A percentile compares a stretch with the other conserved stretches of the same genome.
Evolutionary conservation across 2,888 invertebrate species (phyloP).

Genomic region (Drosophila mimetica): DNA sequence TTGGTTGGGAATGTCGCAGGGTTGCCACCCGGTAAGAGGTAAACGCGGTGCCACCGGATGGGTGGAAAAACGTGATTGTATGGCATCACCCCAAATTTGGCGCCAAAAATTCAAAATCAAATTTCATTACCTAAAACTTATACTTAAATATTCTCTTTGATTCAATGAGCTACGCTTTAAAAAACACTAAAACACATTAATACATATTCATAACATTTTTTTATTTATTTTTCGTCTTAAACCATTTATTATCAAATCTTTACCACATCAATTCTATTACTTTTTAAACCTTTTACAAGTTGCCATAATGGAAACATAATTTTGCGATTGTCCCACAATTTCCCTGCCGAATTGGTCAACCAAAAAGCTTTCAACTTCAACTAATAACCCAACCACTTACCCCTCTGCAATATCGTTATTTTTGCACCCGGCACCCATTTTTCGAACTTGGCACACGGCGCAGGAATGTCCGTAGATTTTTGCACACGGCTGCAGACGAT

Average conservation of each 20-base stretch:
- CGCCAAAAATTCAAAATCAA: no score
- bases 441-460: conserved; percentile 63
- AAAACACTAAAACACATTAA: no score
- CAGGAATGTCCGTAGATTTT: conserved; percentile 62
- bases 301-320: not conserved
- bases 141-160: no score
- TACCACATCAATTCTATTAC: no score
- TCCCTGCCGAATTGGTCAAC: not conserved
- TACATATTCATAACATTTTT: no score
- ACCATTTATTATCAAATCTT: no score
- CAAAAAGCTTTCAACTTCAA: conserved; percentile 20
- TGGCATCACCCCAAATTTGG: no score
- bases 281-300: not conserved
- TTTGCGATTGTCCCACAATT: not conserved
- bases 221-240: no score
- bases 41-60: not conserved
- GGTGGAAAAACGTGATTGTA: not conserved
- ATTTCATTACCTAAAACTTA: no score
- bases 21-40: not conserved
- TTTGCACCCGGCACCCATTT: conserved; percentile 56
- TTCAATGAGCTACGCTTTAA: no score
- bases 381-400: conserved; percentile 53
- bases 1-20: not conserved
- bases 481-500: conserved; percentile 58
- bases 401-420: conserved; percentile 53